Conservation (phyloP, 1,140 invertebrate species). For the Hydropsyche tenuis region DNA sequence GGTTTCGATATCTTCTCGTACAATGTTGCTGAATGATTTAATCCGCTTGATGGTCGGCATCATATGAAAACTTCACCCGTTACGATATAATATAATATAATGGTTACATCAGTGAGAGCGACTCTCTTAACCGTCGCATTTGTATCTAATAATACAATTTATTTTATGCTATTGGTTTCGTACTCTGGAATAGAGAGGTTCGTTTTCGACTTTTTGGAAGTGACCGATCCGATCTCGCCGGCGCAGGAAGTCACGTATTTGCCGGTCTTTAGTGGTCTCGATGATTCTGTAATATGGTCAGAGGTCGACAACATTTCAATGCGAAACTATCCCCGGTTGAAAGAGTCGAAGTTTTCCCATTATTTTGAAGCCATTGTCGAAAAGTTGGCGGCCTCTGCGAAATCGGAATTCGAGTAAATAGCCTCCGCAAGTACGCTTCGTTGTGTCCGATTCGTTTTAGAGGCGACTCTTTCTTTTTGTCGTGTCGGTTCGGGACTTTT, state of each 20-base stretch:
- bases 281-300: conserved; percentile 25
- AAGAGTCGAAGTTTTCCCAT: background rate
- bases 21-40: too few species aligned
- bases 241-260: conserved; percentile 40
- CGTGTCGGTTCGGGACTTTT: conserved; percentile 11
- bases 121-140: too few species aligned
- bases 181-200: background rate
- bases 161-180: too few species aligned
- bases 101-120: too few species aligned
- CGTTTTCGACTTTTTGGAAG: conserved; percentile 27
- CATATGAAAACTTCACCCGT: background rate
- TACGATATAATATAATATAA: background rate
- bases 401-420: conserved; percentile 20
- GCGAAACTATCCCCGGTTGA: background rate
- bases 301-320: conserved; percentile 19
- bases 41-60: too few species aligned
- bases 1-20: too few species aligned
- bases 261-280: conserved; percentile 31
- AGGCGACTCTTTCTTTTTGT: conserved; percentile 10
- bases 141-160: too few species aligned
- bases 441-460: conserved; percentile 30
- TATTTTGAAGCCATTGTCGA: background rate
- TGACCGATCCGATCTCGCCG: background rate
- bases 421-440: conserved; percentile 17
- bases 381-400: background rate